Evolutionary conservation across 2,797 vertebrate genomes (phyloP), one percentile per base, ranked within the genome.

Genomic region (Hafferia zeledoni): DNA sequence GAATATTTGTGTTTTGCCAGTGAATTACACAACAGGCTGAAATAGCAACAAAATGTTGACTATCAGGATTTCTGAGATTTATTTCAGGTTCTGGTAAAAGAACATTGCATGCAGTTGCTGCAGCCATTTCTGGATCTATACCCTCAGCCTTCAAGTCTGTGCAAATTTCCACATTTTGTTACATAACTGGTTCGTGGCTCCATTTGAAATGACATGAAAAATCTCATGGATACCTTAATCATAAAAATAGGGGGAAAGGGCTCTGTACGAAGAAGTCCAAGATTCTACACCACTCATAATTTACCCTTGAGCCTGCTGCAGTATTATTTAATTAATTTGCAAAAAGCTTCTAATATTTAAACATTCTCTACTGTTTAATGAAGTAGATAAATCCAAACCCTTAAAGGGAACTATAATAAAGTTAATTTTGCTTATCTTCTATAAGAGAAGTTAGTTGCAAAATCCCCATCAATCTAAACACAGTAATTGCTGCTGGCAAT

Each of bases 81-180:
- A 94, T 88, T 95, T 86, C 79, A 72, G 43, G 64, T 60, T 91
- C 64, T 80, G 68, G 78, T 71, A 85, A 79, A 87, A 96, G 84
- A 95, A 93, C 82, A 80, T 20, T 39, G 64, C 0, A 2, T 87
- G 71, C 81, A 83, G 64, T 50, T 87, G 68, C n/a, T 83, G 93
- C 63, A 94, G 85, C 77, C 69, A 18, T 69, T 90, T 93, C 83
- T 96, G 83, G 72, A 81, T 83, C 83, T 47, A 4, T 75, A 82
- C 53, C 27, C 56, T 83, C 55, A 81, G 74, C 57, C 68, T 91
- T 74, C 44, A 87, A 37, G 44, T 44, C 79, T 28, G 25, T 43
- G 71, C 37, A 96, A 80, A 37, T 71, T 87, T 90, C 82, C 60
- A 74, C 35, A 71, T 91, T 94, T 94, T 43, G 15, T 81, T 81